Percentiles rank a stretch among this genome's conserved stretches.
These are phyloP conservation scores for Lithophane leautieri DNA, from an alignment of 2,888 invertebrate genomes.

Conservation along the genomic window DNA sequence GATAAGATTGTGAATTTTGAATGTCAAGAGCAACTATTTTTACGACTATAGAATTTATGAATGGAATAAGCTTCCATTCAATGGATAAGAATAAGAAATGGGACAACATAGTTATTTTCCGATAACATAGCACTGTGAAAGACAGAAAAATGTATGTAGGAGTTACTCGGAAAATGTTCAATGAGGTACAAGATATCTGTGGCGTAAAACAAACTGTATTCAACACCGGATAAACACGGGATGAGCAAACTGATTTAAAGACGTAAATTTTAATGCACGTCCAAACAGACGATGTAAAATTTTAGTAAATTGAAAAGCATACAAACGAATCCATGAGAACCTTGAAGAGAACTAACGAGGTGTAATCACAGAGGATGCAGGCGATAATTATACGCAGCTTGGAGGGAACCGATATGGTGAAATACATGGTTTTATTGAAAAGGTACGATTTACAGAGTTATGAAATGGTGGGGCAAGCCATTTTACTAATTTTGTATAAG, in stretches of 20 bases:
- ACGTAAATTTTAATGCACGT: conserved; percentile 10
- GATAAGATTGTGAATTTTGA: conserved; percentile 46
- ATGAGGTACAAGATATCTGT: conserved; percentile 22
- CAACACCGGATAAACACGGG: neutral
- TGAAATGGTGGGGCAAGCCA: neutral
- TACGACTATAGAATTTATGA: conserved; percentile 25
- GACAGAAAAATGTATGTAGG: conserved; percentile 26
- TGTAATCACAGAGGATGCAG: conserved; percentile 64
- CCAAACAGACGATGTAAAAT: conserved; percentile 35
- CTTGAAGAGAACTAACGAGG: conserved; percentile 70
- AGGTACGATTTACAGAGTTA: conserved; percentile 9
- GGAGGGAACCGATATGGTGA: conserved; percentile 35
- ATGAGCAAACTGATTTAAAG: conserved; percentile 17
- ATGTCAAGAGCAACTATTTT: conserved; percentile 35
- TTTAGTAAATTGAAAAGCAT: conserved; percentile 59
- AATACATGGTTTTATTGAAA: conserved; percentile 37
- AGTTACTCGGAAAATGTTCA: conserved; percentile 28
- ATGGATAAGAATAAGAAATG: conserved; percentile 15
- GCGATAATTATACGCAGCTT: conserved; percentile 60
- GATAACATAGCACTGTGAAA: conserved; percentile 2
- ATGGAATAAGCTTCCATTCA: conserved; percentile 24
- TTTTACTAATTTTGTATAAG: neutral
- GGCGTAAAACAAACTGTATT: conserved; percentile 16
- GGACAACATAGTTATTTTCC: conserved; percentile 2
- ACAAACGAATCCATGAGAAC: conserved; percentile 57